Evolutionary conservation across 2,113 vertebrate genomes (phyloP).

Genomic region (Tragelaphus imberbis): DNA sequence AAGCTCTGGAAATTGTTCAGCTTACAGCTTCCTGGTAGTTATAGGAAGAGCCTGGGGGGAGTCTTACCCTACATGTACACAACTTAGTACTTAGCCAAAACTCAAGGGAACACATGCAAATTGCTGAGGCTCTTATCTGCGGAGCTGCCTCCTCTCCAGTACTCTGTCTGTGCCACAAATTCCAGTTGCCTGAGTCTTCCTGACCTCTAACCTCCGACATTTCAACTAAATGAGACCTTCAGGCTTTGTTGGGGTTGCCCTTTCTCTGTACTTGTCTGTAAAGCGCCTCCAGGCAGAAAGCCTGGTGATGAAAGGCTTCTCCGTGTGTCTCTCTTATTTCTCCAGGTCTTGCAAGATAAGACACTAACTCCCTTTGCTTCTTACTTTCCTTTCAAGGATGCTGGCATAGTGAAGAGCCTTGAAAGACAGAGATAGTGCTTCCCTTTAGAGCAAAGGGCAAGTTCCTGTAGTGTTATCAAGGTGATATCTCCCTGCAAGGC

Average conservation of each 20-base stretch:
- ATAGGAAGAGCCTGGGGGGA: neutral
- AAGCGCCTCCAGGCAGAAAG: neutral
- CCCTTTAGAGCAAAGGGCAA: neutral
- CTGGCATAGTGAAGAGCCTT: neutral
- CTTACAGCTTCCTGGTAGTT: neutral
- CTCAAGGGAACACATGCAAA: neutral
- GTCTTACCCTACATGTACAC: neutral
- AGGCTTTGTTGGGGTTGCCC: neutral
- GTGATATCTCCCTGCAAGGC: neutral
- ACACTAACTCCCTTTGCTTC: neutral
- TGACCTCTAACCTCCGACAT: neutral
- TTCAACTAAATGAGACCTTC: neutral
- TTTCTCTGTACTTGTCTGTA: neutral
- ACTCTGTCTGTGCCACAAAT: neutral
- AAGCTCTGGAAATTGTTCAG: neutral
- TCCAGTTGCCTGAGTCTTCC: neutral
- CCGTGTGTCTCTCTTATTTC: neutral
- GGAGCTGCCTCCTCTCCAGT: neutral
- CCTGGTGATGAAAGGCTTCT: neutral
- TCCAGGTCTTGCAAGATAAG: neutral
- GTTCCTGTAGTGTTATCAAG: neutral
- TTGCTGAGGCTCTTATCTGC: neutral
- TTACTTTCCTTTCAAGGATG: neutral
- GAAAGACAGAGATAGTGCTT: neutral
- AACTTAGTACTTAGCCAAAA: neutral